Conservation (phyloP, 2,797 vertebrate genomes). For the Arrhamphus sclerolepis region DNA sequence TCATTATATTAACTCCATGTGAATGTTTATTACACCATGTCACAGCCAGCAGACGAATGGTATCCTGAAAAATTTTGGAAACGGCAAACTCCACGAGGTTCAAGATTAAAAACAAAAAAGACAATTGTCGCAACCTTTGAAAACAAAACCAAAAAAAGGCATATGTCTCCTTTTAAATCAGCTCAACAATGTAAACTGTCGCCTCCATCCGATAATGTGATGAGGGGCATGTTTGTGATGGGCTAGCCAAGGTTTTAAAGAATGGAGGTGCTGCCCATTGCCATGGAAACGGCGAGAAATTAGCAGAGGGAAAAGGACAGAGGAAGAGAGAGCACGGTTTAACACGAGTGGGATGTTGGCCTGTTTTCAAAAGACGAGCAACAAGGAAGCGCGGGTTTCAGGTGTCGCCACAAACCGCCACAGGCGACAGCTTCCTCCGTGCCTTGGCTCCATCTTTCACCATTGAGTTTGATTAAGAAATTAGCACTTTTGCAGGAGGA, state of each 20-base stretch:
- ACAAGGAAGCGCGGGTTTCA: slow-evolving; percentile 45
- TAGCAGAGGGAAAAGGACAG: slow-evolving; percentile 61
- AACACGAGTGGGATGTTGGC: slow-evolving; percentile 56
- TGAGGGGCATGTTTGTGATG: slow-evolving; percentile 39
- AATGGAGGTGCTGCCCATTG: slow-evolving; percentile 60
- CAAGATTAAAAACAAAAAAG: too few species aligned
- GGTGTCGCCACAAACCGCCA: slow-evolving; percentile 18
- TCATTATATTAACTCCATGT: too few species aligned
- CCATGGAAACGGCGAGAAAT: slow-evolving; percentile 72
- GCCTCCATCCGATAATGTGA: slow-evolving; percentile 13
- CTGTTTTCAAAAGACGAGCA: slow-evolving; percentile 61
- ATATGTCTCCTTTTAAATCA: too few species aligned
- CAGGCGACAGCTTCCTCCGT: slow-evolving; percentile 8
- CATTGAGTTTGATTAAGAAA: slow-evolving; percentile 21
- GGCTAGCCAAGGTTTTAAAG: slow-evolving; percentile 40
- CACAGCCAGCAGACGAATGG: too few species aligned
- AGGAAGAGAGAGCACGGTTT: slow-evolving; percentile 35
- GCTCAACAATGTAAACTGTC: not conserved
- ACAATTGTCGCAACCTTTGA: too few species aligned
- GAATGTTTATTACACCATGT: too few species aligned
- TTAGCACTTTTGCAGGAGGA: slow-evolving; percentile 6
- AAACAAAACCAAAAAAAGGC: too few species aligned
- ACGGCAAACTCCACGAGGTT: too few species aligned
- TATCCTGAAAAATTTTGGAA: too few species aligned
- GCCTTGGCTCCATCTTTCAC: slow-evolving; percentile 4